A percentile compares a stretch with the other conserved stretches of the same genome.
phyloP scores from a whole-genome alignment of 1,140 invertebrate genomes.

The Bombyx mandarina region DNA sequence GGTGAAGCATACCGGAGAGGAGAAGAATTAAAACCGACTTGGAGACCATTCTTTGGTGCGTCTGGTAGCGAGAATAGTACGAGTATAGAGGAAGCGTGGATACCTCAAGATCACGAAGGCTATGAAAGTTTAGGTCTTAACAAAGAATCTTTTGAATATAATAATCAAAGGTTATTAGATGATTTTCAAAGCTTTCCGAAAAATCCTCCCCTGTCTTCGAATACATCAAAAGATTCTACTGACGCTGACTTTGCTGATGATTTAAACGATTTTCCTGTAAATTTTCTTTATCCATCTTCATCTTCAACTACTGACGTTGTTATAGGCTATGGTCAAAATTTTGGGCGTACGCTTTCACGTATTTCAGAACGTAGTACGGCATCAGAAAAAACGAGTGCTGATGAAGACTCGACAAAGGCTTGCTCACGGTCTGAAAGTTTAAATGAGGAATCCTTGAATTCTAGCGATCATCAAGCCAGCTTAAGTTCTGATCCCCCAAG shows the following conservation, averaged over 20 bases:
- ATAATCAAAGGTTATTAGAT: conserved; percentile 59
- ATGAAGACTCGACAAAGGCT: conserved; percentile 88
- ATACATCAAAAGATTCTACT: conserved; percentile 74
- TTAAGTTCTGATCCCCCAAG: conserved; percentile 85
- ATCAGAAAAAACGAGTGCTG: conserved; percentile 82
- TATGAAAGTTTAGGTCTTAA: conserved; percentile 70
- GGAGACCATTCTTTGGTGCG: conserved; percentile 85
- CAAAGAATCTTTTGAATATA: conserved; percentile 65
- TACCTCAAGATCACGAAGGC: conserved; percentile 80
- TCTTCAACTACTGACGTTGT: conserved; percentile 77
- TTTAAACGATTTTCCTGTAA: conserved; percentile 79
- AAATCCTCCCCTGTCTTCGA: conserved; percentile 71
- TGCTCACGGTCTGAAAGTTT: conserved; percentile 84
- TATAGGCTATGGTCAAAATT: conserved; percentile 78
- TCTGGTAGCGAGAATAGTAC: conserved; percentile 80
- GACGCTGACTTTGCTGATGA: conserved; percentile 81
- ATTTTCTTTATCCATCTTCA: conserved; percentile 78
- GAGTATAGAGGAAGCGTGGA: conserved; percentile 85
- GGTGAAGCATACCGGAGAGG: conserved; percentile 76
- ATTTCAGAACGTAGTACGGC: conserved; percentile 91
- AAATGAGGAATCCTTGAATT: conserved; percentile 85
- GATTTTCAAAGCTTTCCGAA: conserved; percentile 69
- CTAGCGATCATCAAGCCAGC: conserved; percentile 87
- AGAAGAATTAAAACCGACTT: conserved; percentile 81
- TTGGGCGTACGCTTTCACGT: conserved; percentile 84